Evolutionary conservation across 2,888 invertebrate genomes (phyloP).

Genomic region (Aphodius granarius): DNA sequence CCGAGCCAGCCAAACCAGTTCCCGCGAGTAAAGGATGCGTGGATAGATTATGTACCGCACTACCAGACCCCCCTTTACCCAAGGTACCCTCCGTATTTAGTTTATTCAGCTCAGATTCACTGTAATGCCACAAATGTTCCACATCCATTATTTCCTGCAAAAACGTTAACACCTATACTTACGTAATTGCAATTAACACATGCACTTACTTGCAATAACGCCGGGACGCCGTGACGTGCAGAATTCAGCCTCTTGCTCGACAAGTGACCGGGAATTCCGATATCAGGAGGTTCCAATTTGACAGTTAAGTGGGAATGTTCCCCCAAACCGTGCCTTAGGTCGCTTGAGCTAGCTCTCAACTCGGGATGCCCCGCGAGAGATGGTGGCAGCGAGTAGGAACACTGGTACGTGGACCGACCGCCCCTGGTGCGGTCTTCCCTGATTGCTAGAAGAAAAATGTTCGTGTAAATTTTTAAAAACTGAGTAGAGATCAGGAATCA

Average conservation of each 20-base stretch:
- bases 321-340: constrained; percentile 51
- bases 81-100: constrained; percentile 56
- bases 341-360: constrained; percentile 49
- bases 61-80: constrained; percentile 47
- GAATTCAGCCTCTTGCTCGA: constrained; percentile 34
- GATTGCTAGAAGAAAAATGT: constrained; percentile 69
- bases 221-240: constrained; percentile 57
- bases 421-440: constrained; percentile 93
- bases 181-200: no score
- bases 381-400: constrained; percentile 85
- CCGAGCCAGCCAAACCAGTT: constrained; percentile 55
- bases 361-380: constrained; percentile 58
- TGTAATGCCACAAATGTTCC: constrained; percentile 94
- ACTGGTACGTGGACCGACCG: constrained; percentile 94
- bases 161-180: no score
- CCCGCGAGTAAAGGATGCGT: constrained; percentile 61
- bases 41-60: constrained; percentile 53
- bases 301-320: constrained; percentile 51
- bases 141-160: constrained; percentile 92
- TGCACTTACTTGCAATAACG: constrained; percentile 69
- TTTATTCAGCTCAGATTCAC: constrained; percentile 75
- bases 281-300: constrained; percentile 56
- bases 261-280: constrained; percentile 50
- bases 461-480: background rate
- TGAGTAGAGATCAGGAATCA: background rate